Evolutionary conservation across 2,797 vertebrate species (phyloP).

Genomic region (Glyptemys insculpta): DNA sequence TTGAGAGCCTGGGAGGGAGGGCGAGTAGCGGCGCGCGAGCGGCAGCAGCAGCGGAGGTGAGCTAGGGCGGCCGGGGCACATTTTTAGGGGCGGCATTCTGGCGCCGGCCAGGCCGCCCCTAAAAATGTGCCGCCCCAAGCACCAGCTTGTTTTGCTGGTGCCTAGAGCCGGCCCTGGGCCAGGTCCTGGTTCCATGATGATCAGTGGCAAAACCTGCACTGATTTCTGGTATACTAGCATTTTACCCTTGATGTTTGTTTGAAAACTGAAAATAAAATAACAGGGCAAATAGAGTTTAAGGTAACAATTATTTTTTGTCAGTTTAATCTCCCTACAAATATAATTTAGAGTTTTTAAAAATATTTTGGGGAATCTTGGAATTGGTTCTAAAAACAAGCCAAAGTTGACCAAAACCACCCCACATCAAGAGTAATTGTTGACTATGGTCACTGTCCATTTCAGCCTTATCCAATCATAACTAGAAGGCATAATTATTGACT

Average conservation of each 20-base stretch:
- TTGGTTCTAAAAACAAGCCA: background rate
- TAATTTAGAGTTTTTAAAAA: background rate
- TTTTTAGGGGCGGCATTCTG: no score
- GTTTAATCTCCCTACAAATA: background rate
- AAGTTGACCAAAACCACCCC: background rate
- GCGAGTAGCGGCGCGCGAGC: no score
- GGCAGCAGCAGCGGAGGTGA: no score
- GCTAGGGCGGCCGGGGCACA: no score
- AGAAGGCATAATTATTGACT: fast-evolving
- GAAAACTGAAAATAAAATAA: background rate
- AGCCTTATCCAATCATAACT: fast-evolving
- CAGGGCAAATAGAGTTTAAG: background rate
- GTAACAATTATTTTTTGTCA: background rate
- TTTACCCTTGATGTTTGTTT: background rate
- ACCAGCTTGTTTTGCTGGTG: no score
- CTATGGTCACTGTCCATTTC: no score
- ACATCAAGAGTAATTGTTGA: background rate
- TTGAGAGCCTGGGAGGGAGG: no score
- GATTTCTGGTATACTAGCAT: background rate
- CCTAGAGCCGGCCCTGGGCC: no score
- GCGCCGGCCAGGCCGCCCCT: no score
- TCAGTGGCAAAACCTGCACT: background rate
- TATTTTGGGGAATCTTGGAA: background rate
- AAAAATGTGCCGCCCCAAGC: no score
- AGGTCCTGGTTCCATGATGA: background rate